Evolutionary conservation across 2,113 vertebrate genomes (phyloP).

Genomic region (Dascyllus trimaculatus): DNA sequence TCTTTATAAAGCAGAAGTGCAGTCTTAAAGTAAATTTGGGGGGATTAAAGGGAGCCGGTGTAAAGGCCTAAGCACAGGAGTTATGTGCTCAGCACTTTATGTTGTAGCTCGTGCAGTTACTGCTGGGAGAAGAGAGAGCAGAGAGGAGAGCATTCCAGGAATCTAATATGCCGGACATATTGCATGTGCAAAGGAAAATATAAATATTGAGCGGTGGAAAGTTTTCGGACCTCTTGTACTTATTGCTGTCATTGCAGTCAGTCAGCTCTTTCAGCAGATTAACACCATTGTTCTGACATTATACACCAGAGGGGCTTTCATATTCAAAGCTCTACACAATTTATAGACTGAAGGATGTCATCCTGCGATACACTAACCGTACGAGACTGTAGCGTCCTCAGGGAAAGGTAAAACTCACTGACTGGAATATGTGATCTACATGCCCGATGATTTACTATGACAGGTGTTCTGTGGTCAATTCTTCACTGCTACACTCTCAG

Average conservation of each 20-base stretch:
- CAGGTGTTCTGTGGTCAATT: conserved; percentile 73
- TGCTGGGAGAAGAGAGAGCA: not conserved
- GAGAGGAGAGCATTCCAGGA: not conserved
- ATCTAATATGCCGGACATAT: not conserved
- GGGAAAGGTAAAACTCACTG: conserved; percentile 64
- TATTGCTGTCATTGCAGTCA: conserved; percentile 24
- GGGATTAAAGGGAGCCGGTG: conserved; percentile 34
- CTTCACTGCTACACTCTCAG: conserved; percentile 36
- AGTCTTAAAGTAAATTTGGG: conserved; percentile 44
- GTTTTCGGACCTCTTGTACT: conserved; percentile 20
- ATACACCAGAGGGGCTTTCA: conserved; percentile 44
- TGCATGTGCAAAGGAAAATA: not conserved
- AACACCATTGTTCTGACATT: conserved; percentile 58
- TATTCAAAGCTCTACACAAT: conserved; percentile 31
- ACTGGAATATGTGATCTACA: conserved; percentile 60
- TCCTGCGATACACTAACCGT: conserved; percentile 41
- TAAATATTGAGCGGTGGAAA: conserved; percentile 15
- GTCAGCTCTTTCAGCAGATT: conserved; percentile 15
- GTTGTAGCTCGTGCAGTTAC: not conserved
- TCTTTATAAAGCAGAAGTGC: conserved; percentile 42
- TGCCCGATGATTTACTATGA: conserved; percentile 62
- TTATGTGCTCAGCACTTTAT: conserved; percentile 25
- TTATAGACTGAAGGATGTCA: conserved; percentile 53
- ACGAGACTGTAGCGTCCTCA: conserved; percentile 57
- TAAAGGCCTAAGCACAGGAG: conserved; percentile 38